phyloP scores from a whole-genome alignment of 1,140 invertebrate genomes.

The Vanessa tameamea region DNA sequence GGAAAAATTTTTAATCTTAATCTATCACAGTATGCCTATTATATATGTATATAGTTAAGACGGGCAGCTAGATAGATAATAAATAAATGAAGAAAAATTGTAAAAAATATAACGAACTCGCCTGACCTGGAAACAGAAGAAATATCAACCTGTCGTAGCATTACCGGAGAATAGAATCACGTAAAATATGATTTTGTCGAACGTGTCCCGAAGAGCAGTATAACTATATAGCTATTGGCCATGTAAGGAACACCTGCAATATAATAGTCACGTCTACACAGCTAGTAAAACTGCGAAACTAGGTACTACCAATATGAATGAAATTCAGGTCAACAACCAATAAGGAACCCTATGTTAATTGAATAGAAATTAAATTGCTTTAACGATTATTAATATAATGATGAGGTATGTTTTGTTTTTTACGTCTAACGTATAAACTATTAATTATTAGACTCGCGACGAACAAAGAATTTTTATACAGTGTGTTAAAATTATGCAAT shows the following conservation, averaged over 20 bases:
- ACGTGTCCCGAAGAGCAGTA: conserved; percentile 46
- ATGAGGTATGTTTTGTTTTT: too few species aligned
- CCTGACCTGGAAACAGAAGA: conserved; percentile 28
- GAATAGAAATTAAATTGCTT: too few species aligned
- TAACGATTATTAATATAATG: too few species aligned
- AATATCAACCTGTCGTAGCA: conserved; percentile 36
- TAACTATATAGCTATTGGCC: conserved; percentile 22
- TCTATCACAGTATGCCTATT: too few species aligned
- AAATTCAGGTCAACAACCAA: conserved; percentile 44
- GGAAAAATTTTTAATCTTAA: too few species aligned
- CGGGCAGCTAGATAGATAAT: too few species aligned
- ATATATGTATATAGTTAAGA: too few species aligned
- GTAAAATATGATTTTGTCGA: conserved; percentile 73
- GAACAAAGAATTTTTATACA: too few species aligned
- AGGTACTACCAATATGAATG: conserved; percentile 25
- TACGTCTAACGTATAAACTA: too few species aligned
- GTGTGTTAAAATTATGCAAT: too few species aligned
- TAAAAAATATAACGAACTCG: conserved; percentile 7
- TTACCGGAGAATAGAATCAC: conserved; percentile 61
- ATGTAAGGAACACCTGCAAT: conserved; percentile 39
- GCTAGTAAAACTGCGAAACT: conserved; percentile 34
- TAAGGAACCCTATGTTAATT: neutral
- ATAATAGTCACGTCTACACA: conserved; percentile 35
- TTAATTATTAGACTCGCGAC: too few species aligned
- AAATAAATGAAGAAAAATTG: neutral